phyloP scores from a whole-genome alignment of 1,140 invertebrate species.

The Diachasmimorpha longicaudata region DNA sequence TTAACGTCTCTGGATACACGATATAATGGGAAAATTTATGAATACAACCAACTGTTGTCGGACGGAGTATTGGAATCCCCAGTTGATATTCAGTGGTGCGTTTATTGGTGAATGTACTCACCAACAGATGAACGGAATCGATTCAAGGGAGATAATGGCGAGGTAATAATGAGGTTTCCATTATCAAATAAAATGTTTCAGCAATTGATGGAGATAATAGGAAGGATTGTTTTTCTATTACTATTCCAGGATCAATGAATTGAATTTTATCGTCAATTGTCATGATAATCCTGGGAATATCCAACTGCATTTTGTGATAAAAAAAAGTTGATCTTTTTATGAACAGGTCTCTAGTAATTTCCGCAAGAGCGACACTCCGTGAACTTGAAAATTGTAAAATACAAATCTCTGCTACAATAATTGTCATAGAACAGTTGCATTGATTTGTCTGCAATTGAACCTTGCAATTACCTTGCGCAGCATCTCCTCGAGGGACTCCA shows the following conservation, averaged over 20 bases:
- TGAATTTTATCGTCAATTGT: too few relatives aligned
- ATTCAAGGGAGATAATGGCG: neutral
- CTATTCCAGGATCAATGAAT: too few relatives aligned
- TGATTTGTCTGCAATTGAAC: neutral
- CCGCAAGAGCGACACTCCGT: too few relatives aligned
- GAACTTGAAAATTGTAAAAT: too few relatives aligned
- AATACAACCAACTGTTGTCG: neutral
- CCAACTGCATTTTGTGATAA: neutral
- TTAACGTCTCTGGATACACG: neutral
- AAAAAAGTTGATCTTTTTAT: too few relatives aligned
- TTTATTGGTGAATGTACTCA: neutral
- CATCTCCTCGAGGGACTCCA: slow-evolving; percentile 83
- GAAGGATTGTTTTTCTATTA: too few relatives aligned
- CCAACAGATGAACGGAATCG: neutral
- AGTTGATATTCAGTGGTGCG: neutral
- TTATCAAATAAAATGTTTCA: neutral
- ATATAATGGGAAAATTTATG: neutral
- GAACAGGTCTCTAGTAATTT: too few relatives aligned
- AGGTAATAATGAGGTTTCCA: neutral
- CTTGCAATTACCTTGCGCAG: slow-evolving; percentile 77
- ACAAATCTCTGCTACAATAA: too few relatives aligned
- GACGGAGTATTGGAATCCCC: neutral
- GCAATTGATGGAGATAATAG: neutral
- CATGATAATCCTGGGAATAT: neutral
- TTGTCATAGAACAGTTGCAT: too few relatives aligned